Conservation (phyloP, 1,140 invertebrate genomes). For the Tetranychus urticae region DNA sequence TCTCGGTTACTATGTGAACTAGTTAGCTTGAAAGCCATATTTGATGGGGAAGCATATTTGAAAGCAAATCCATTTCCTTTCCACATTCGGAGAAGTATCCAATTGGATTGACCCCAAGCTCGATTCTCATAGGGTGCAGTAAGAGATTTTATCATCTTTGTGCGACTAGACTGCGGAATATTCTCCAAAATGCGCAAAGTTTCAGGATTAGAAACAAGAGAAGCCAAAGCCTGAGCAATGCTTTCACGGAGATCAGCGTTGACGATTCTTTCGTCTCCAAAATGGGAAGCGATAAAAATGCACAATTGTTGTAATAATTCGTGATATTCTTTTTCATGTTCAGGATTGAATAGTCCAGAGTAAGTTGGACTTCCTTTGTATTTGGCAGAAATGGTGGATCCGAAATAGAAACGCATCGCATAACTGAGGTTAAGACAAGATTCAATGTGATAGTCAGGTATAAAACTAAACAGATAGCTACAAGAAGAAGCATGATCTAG, state of each 20-base stretch:
- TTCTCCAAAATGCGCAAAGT: slow-evolving; percentile 36
- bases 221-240: slow-evolving; percentile 45
- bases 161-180: slow-evolving; percentile 29
- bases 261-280: slow-evolving; percentile 45
- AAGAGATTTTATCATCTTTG: slow-evolving; percentile 36
- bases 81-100: slow-evolving; percentile 59
- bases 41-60: slow-evolving; percentile 37
- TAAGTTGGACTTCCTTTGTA: background rate
- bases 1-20: background rate
- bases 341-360: background rate
- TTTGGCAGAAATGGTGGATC: slow-evolving; percentile 11
- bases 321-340: slow-evolving; percentile 18
- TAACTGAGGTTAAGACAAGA: slow-evolving; percentile 38
- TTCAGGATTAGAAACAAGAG: slow-evolving; percentile 33
- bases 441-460: slow-evolving; percentile 57
- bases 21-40: slow-evolving; percentile 19
- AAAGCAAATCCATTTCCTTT: slow-evolving; percentile 51
- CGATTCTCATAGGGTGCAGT: slow-evolving; percentile 52
- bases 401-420: slow-evolving; percentile 31
- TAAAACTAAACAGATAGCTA: slow-evolving; percentile 44
- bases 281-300: slow-evolving; percentile 45
- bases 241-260: slow-evolving; percentile 46
- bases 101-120: slow-evolving; percentile 64
- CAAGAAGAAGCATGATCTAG: slow-evolving; percentile 30
- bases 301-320: slow-evolving; percentile 34